A percentile compares a stretch with the other conserved stretches of the same genome.
Evolutionary conservation across 1,140 invertebrate genomes (phyloP).

Genomic region (Campoletis sonorensis): DNA sequence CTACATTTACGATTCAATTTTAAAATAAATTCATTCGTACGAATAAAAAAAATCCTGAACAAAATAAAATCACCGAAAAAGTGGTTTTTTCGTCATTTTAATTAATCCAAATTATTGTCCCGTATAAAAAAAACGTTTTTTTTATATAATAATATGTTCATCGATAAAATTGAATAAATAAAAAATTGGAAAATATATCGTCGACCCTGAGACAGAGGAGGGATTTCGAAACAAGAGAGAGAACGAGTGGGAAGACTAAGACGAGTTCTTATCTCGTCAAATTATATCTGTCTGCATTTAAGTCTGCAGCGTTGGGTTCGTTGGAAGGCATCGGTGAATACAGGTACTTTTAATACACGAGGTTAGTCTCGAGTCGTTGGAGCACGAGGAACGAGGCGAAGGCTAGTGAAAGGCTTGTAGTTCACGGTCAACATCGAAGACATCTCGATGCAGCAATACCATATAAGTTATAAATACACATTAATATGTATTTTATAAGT

Average conservation of each 20-base stretch:
- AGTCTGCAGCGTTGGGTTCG: constrained; percentile 12
- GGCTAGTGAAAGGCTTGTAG: constrained; percentile 63
- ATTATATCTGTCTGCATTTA: constrained; percentile 35
- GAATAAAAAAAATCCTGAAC: no score
- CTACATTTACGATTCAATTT: no score
- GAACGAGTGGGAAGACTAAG: background rate
- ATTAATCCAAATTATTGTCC: no score
- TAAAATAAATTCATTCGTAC: no score
- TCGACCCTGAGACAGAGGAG: background rate
- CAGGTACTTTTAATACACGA: background rate
- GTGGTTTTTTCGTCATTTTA: no score
- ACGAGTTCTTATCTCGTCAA: constrained; percentile 24
- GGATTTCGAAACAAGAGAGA: background rate
- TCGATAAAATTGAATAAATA: no score
- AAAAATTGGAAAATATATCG: background rate
- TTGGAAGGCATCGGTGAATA: constrained; percentile 5
- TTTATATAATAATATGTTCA: no score
- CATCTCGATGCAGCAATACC: constrained; percentile 17
- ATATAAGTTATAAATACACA: constrained; percentile 8
- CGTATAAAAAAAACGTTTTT: no score
- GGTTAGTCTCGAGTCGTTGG: constrained; percentile 53
- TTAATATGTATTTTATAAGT: background rate
- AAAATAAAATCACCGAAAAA: no score
- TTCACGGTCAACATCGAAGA: constrained; percentile 55
- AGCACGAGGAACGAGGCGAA: constrained; percentile 60